Base-by-base conservation (phyloP, 1,140 invertebrate species). In the Paraescarpia echinospica region DNA sequence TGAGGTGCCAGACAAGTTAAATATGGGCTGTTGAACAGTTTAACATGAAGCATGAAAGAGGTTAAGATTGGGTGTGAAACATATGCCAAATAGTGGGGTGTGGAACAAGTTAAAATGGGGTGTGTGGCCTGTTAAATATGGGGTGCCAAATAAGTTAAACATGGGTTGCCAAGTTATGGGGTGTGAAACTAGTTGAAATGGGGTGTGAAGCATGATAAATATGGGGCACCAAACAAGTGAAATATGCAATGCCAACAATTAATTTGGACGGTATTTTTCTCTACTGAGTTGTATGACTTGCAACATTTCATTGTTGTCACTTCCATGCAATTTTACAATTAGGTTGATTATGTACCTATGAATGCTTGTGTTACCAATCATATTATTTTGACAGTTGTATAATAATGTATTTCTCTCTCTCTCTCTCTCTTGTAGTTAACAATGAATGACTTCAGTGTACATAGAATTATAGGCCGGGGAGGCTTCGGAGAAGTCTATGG, bases 361-460 rank as follows among this genome's bases (percentile, higher is more conserved):
- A n/a, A n/a, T n/a, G n/a, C n/a, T 51, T 51, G 8, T 51, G 18
- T 51, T 51, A 51, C 48, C 18, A 4, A 18, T 41, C 41, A 31
- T 77, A 31, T 77, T 31, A 51, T 77, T 77, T 2, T 77, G 59
- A 27, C 59, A 77, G 59, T 77, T 77, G 59, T 77, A 31, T 77
- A 27, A 77, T n/a, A 77, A 77, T 77, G 27, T 77, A 27, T 6
- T 12, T 77, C 2, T 77, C 18, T 77, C 34, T 90, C 90, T 77
- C 2, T 77, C 18, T 77, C 34, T 90, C 90, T 34, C 8, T 97
- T 97, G 89, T 96, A 99, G 98, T 97, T 99, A 96, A 99, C 99
- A 94, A 99, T 99, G 99, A 99, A 99, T 97, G 99, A 99, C 97
- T 99, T 99, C 97, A 99, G 99, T 96, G 99, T 99, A 94, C 99